Evolutionary conservation across 2,888 invertebrate species (phyloP), one percentile per base, ranked within the genome.

Genomic region (Cephus pulcher): DNA sequence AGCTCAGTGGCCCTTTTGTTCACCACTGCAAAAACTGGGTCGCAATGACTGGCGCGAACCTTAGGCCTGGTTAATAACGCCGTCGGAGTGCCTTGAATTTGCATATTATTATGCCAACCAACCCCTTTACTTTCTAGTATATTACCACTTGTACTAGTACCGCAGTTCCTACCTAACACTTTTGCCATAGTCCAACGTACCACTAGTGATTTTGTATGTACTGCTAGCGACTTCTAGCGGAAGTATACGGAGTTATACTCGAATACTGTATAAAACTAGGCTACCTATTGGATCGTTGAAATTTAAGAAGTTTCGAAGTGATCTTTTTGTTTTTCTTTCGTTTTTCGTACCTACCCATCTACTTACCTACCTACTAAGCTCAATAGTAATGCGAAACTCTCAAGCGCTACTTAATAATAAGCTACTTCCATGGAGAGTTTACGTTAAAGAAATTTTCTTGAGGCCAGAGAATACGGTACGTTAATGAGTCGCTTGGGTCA

Each of bases 31-130:
- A 82, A 80, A 82, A 82, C 70, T 86, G 76, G 86, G 84, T 85
- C 84, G 85, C 32, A 76, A 71, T 71, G 71, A 71, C 71, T 71
- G 33, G 71, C 75, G 34, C 78, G 81, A 78, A 81, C 81, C 78
- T 86, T 82, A 80, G 85, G 80, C 79, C 71, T 77, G 80, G 83
- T 82, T 84, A 82, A 85, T 85, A 85, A 83, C 80, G 81, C 74
- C 82, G 80, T 83, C 81, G 82, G 80, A 78, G 80, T 69, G 75
- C 56, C 78, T 73, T 75, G 68, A 84, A 86, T 85, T 86, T 85
- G 76, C 83, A 82, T 84, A 80, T 75, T 79, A 71, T 71, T 71
- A 71, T 71, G 71, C 71, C 32, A 71, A 12, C 32, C 71, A 15
- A 71, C 71, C 71, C 33, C 15, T 56, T 56, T 56, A 56, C 23